Base-by-base conservation (phyloP, 2,797 vertebrate genomes). In the Labroides dimidiatus region DNA sequence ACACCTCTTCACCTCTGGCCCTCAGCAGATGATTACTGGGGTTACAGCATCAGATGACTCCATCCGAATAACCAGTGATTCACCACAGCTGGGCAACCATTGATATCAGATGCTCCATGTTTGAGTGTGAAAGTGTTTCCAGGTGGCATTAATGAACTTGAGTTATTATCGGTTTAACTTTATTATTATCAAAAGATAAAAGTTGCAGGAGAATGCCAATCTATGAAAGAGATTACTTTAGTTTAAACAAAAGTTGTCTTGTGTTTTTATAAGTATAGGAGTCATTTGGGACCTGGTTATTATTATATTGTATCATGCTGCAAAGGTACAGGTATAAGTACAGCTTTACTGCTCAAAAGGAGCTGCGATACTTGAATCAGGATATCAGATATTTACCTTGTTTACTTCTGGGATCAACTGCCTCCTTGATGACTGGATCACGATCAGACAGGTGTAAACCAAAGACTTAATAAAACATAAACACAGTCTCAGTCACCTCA, bases 1-100 rank as follows among this genome's bases (percentile, higher is more conserved):
- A 54, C 68, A 78, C 58, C 68, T 65, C 66, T 54, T 72, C 68
- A 75, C 84, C 85, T 75, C 64, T 56, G 59, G 76, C 76, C 77
- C 72, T 57, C 36, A 65, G 23, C 62, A 49, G 48, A 80, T 70
- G 67, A 82, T 72, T 19, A 43, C 50, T 55, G 72, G 68, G 70
- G 70, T 62, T 53, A 53, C 42, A 44, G 48, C 0, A 36, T 41
- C 20, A 73, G 77, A 85, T 54, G 41, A 69, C 48, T 73, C 20
- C 59, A 69, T 74, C 50, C 30, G 15, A 16, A 24, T 36, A 23
- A 64, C 45, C 65, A 53, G 36, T 10, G 52, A 16, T 23, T 10
- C 41, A 10, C 6, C 14, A 20, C 2, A 33, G 33, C 9, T 24
- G 13, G 6, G 59, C 59, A 27, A 55, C 23, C 10, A 30, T 23